phyloP scores from a whole-genome alignment of 1,140 invertebrate species.

The Lasioglossum baleicum region DNA sequence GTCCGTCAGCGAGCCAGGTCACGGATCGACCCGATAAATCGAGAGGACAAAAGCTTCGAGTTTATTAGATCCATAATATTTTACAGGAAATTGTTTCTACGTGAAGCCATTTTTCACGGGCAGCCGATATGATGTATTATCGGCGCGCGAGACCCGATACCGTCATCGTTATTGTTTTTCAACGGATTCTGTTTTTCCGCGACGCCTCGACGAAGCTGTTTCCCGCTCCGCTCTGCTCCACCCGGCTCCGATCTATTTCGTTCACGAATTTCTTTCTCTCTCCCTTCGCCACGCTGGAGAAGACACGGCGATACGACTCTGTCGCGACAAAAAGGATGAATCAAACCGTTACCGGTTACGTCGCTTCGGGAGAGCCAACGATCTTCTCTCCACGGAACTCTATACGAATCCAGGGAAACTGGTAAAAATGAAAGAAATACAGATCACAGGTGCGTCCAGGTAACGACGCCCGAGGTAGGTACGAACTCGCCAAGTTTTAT shows the following conservation, averaged over 20 bases:
- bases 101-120: constrained; percentile 18
- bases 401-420: background rate
- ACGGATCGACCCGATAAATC: constrained; percentile 41
- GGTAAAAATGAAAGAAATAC: background rate
- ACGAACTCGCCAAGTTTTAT: constrained; percentile 56
- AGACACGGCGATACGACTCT: background rate
- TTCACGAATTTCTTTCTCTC: background rate
- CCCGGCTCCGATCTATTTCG: background rate
- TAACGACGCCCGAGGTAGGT: background rate
- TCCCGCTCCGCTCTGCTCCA: too few relatives aligned
- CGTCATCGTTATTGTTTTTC: constrained; percentile 48
- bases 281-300: background rate
- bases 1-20: background rate
- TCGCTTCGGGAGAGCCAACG: background rate
- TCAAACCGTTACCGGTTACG: constrained; percentile 46
- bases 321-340: background rate
- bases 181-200: constrained; percentile 12
- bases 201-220: background rate
- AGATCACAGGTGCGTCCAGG: constrained; percentile 49
- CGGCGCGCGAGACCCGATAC: constrained; percentile 1
- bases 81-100: constrained; percentile 37
- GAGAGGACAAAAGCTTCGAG: constrained; percentile 31
- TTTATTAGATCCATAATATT: constrained; percentile 59
- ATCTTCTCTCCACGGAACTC: background rate
- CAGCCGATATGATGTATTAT: constrained; percentile 24